These are phyloP conservation scores for Autographa gamma DNA, from an alignment of 2,888 invertebrate species.

Conservation along the genomic window DNA sequence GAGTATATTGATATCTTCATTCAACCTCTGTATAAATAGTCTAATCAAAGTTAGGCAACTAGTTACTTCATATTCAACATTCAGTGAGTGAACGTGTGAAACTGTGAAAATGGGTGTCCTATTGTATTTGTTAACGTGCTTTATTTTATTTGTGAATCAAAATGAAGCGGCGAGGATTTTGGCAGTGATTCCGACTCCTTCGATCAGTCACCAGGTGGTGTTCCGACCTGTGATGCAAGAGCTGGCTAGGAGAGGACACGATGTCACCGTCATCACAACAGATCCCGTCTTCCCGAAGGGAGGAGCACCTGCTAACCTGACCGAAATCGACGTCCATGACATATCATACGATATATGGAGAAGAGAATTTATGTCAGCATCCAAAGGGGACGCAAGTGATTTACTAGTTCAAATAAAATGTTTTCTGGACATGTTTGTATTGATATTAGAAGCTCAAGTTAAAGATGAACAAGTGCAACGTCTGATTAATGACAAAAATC, in stretches of 20 bases:
- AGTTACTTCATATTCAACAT: not conserved
- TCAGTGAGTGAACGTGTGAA: constrained; percentile 3
- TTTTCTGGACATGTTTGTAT: constrained; percentile 28
- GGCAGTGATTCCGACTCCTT: constrained; percentile 70
- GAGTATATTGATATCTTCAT: too few species aligned
- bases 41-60: not conserved
- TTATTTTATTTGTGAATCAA: constrained; percentile 9
- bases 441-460: constrained; percentile 46
- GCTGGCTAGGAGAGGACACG: constrained; percentile 62
- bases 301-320: constrained; percentile 64
- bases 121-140: constrained; percentile 19
- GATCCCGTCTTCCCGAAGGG: constrained; percentile 62
- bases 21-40: not conserved
- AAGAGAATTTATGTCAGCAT: not conserved
- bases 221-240: constrained; percentile 73
- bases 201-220: constrained; percentile 80
- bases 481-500: constrained; percentile 36
- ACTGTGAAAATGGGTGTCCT: constrained; percentile 13
- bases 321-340: constrained; percentile 71
- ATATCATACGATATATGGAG: constrained; percentile 64
- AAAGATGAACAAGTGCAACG: constrained; percentile 39
- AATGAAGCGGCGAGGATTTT: constrained; percentile 54
- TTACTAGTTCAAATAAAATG: constrained; percentile 23
- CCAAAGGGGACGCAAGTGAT: constrained; percentile 9
- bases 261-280: constrained; percentile 36